Conservation (phyloP, 2,888 invertebrate species). For the Terebella lapidaria region DNA sequence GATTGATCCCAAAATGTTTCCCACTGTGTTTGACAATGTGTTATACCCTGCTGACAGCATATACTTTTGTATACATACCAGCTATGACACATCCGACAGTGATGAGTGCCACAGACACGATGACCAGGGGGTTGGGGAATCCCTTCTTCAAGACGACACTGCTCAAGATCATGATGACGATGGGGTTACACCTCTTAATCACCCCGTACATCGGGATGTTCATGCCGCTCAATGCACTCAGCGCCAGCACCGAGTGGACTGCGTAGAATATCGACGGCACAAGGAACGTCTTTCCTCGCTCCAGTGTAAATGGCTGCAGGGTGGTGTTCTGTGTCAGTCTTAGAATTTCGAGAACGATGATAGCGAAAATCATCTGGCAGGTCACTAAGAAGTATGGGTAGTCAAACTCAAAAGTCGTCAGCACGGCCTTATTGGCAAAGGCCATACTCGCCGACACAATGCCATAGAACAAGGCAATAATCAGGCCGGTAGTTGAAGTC, state of each 20-base stretch:
- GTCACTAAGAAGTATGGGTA: conserved; percentile 57
- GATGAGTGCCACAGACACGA: conserved; percentile 46
- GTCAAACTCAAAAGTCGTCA: conserved; percentile 54
- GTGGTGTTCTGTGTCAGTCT: conserved; percentile 35
- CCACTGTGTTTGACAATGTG: too few species aligned
- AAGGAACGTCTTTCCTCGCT: conserved; percentile 52
- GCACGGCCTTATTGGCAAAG: conserved; percentile 53
- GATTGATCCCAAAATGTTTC: too few species aligned
- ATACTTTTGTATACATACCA: conserved; percentile 40
- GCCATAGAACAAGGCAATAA: conserved; percentile 52
- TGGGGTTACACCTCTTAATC: conserved; percentile 55
- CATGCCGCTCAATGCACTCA: conserved; percentile 57
- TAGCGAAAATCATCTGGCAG: conserved; percentile 55
- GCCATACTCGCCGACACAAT: conserved; percentile 52
- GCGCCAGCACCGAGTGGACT: conserved; percentile 54
- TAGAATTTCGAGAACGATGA: conserved; percentile 49
- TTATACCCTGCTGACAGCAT: too few species aligned
- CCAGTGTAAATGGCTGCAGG: conserved; percentile 50
- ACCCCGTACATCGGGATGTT: conserved; percentile 59
- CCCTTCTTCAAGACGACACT: conserved; percentile 49
- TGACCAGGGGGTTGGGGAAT: conserved; percentile 38
- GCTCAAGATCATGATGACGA: conserved; percentile 52
- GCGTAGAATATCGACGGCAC: conserved; percentile 56
- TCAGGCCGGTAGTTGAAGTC: conserved; percentile 24
- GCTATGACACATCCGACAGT: conserved; percentile 54